Percentiles rank a stretch among this genome's conserved stretches.
Conservation (phyloP, 2,888 invertebrate genomes). For the Salpingus planirostris region DNA sequence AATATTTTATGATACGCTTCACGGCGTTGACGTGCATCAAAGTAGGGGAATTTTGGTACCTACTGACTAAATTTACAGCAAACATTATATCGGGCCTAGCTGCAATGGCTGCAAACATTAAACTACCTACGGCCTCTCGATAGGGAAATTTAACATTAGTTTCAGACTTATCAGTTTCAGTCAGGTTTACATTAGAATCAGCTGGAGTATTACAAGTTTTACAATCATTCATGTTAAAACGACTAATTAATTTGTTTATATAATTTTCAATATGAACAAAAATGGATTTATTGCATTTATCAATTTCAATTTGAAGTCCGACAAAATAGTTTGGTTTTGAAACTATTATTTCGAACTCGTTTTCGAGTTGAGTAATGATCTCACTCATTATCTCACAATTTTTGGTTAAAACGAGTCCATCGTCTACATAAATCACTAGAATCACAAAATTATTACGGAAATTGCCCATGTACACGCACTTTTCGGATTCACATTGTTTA, state of each 20-base stretch:
- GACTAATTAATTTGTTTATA: no score
- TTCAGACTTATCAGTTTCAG: no score
- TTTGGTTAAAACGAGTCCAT: slow-evolving; percentile 22
- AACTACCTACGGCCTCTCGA: slow-evolving; percentile 19
- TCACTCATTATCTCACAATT: neutral
- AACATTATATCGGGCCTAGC: slow-evolving; percentile 21
- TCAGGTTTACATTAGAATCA: no score
- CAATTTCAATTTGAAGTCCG: neutral
- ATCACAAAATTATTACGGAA: slow-evolving; percentile 14
- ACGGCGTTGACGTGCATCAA: slow-evolving; percentile 5
- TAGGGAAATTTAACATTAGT: no score
- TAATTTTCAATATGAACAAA: neutral
- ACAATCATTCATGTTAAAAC: no score
- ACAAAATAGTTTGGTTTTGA: neutral
- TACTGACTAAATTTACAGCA: slow-evolving; percentile 18
- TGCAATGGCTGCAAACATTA: slow-evolving; percentile 18
- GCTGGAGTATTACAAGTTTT: no score
- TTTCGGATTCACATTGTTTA: slow-evolving; percentile 15
- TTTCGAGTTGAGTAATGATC: neutral
- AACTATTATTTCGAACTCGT: neutral
- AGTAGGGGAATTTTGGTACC: slow-evolving; percentile 10
- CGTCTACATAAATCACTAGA: slow-evolving; percentile 29
- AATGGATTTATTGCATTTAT: neutral
- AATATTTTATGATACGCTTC: slow-evolving; percentile 10
- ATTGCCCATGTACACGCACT: slow-evolving; percentile 23